These are phyloP conservation scores for Conger conger DNA, from an alignment of 2,113 vertebrate species.

Conservation along the genomic window DNA sequence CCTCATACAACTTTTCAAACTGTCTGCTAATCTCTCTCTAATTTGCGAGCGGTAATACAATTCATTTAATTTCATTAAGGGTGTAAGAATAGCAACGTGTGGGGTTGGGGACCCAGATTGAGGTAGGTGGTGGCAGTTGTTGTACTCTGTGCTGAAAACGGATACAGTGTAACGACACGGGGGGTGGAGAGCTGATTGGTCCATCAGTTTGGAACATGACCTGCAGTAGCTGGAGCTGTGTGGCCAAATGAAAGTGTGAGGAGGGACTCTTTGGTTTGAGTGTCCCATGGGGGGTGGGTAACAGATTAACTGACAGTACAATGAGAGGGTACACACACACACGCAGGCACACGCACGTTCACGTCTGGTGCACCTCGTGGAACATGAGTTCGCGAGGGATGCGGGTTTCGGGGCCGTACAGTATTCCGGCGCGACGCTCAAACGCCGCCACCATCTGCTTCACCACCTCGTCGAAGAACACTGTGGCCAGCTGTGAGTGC, in stretches of 20 bases:
- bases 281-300: conserved; percentile 3
- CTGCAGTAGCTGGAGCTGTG: neutral
- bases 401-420: conserved; percentile 85
- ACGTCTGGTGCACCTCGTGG: conserved; percentile 89
- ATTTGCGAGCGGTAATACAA: neutral
- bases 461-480: conserved; percentile 95
- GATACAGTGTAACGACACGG: too few species aligned
- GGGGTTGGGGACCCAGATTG: conserved; percentile 34
- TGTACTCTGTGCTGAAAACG: neutral
- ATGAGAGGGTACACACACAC: neutral
- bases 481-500: conserved; percentile 88
- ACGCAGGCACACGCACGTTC: conserved; percentile 52
- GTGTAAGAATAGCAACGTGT: neutral
- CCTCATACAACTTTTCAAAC: neutral
- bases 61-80: neutral
- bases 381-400: conserved; percentile 92
- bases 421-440: conserved; percentile 79
- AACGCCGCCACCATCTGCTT: conserved; percentile 93
- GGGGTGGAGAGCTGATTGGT: neutral
- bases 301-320: neutral
- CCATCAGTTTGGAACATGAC: neutral
- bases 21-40: neutral
- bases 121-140: conserved; percentile 48
- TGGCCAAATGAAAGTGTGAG: neutral
- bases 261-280: neutral